Conservation (phyloP, 2,113 vertebrate species). For the Apteryx owenii region DNA sequence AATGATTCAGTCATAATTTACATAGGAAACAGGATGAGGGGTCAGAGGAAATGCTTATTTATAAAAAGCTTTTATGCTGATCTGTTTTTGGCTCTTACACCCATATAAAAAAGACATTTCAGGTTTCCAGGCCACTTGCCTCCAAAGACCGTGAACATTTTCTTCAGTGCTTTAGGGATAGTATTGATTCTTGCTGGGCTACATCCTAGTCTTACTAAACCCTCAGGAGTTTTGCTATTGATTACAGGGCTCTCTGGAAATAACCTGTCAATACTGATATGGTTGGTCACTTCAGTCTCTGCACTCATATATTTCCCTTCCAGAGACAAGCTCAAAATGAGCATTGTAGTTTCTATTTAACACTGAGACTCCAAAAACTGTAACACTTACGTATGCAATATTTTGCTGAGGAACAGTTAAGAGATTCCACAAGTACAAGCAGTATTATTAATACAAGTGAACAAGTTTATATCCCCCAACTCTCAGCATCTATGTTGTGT, state of each 20-base stretch:
- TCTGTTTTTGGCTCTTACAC: neutral
- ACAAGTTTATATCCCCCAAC: neutral
- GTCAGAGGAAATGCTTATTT: neutral
- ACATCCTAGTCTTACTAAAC: neutral
- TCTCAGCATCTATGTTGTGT: neutral
- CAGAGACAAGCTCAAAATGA: neutral
- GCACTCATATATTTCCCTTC: neutral
- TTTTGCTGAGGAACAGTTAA: neutral
- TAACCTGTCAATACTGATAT: neutral
- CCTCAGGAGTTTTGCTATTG: neutral
- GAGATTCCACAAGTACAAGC: neutral
- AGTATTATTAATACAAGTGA: neutral
- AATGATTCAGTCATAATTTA: neutral
- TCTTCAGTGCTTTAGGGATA: neutral
- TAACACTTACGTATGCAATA: neutral
- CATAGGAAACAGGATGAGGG: neutral
- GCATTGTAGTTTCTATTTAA: neutral
- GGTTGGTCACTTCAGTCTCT: neutral
- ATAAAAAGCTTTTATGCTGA: neutral
- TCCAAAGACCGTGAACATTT: neutral
- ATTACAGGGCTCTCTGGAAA: neutral
- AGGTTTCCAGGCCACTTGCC: fast-evolving
- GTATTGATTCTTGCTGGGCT: neutral
- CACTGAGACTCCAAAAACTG: neutral
- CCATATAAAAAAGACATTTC: neutral